phyloP scores from a whole-genome alignment of 2,797 vertebrate genomes.

The Cyprinodon diabolis region DNA sequence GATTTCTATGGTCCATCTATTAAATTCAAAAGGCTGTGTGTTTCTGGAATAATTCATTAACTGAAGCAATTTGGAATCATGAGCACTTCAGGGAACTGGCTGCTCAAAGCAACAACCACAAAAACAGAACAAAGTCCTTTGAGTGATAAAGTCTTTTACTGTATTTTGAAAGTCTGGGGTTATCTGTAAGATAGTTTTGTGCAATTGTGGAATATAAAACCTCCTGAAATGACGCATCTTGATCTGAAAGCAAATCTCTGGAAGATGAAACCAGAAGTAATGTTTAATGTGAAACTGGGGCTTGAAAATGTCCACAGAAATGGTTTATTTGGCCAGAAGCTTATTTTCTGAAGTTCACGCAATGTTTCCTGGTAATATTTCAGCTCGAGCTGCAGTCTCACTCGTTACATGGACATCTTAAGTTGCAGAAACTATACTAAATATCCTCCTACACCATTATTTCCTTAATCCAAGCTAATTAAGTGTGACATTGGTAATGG shows the following conservation, averaged over 20 bases:
- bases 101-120: background rate
- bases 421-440: background rate
- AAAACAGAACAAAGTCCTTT: background rate
- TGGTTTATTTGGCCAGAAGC: background rate
- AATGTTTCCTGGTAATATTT: background rate
- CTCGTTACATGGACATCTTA: background rate
- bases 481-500: background rate
- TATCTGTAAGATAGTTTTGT: background rate
- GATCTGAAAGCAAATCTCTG: background rate
- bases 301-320: background rate
- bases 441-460: background rate
- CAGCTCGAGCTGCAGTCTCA: background rate
- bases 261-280: background rate
- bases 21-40: background rate
- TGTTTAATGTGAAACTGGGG: background rate
- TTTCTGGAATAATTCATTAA: background rate
- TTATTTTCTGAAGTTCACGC: background rate
- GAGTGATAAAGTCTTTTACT: background rate
- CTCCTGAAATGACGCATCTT: background rate
- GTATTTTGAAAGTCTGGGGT: background rate
- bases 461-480: background rate
- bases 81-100: background rate
- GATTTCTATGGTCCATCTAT: background rate
- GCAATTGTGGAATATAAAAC: background rate
- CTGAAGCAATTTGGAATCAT: background rate